These are phyloP conservation scores for Drosophila serrata DNA, from an alignment of 1,140 invertebrate genomes.

Conservation along the genomic window DNA sequence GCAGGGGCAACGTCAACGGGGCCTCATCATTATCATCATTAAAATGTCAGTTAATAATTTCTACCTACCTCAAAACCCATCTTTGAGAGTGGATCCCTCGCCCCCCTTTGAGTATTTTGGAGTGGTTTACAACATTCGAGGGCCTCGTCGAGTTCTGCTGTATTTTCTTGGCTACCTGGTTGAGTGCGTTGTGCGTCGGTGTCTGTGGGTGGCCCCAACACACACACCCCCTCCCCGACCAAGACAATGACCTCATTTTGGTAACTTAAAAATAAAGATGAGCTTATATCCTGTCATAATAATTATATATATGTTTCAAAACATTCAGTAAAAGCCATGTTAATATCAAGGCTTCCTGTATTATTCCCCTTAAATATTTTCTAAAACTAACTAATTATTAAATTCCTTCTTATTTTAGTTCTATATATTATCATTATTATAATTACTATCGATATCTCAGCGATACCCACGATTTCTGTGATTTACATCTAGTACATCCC, in stretches of 20 bases:
- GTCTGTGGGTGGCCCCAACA: slow-evolving; percentile 46
- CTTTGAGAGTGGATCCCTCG: slow-evolving; percentile 1
- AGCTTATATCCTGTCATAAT: background rate
- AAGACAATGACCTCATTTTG: slow-evolving; percentile 27
- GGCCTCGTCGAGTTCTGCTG: slow-evolving; percentile 25
- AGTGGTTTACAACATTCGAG: slow-evolving; percentile 69
- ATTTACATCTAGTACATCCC: slow-evolving; percentile 1
- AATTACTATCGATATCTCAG: background rate
- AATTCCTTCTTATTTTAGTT: too few relatives aligned
- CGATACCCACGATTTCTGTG: background rate
- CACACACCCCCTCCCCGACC: background rate
- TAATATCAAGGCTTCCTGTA: background rate
- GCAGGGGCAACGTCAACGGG: slow-evolving; percentile 77
- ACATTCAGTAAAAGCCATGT: background rate
- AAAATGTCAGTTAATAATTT: slow-evolving; percentile 84
- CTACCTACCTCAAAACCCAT: slow-evolving; percentile 42
- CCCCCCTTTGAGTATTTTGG: slow-evolving; percentile 26
- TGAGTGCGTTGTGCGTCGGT: slow-evolving; percentile 16
- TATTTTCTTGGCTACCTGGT: slow-evolving; percentile 59
- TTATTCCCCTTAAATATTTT: background rate
- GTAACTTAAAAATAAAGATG: background rate
- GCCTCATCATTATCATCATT: slow-evolving; percentile 83
- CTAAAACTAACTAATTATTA: too few relatives aligned
- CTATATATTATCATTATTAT: background rate
- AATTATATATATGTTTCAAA: background rate